phyloP scores from a whole-genome alignment of 2,797 vertebrate species.

The Centroberyx gerrardi region DNA sequence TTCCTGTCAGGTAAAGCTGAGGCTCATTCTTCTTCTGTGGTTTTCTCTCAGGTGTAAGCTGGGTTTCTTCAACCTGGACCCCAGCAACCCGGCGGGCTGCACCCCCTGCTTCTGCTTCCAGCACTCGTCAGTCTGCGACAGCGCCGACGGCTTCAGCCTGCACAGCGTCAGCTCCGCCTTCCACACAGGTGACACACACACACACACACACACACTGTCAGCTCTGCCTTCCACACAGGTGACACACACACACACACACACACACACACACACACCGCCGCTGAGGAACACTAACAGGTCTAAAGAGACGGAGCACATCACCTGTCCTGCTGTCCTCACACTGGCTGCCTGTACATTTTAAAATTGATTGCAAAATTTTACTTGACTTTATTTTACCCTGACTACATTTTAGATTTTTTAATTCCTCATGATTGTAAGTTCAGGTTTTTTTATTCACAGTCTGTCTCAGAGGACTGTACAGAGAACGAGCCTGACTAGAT shows the following conservation, averaged over 20 bases:
- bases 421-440: too few relatives aligned
- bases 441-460: too few relatives aligned
- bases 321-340: too few relatives aligned
- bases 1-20: neutral
- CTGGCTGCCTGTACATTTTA: too few relatives aligned
- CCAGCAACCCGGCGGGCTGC: slow-evolving; percentile 91
- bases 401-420: too few relatives aligned
- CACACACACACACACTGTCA: slow-evolving; percentile 57
- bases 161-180: slow-evolving; percentile 89
- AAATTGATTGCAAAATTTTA: too few relatives aligned
- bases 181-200: slow-evolving; percentile 81
- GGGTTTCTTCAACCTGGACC: slow-evolving; percentile 95
- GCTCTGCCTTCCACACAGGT: slow-evolving; percentile 90
- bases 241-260: slow-evolving; percentile 25
- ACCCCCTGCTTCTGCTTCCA: slow-evolving; percentile 97
- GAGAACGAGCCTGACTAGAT: too few relatives aligned
- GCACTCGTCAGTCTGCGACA: slow-evolving; percentile 95
- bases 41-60: slow-evolving; percentile 91
- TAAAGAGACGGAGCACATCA: too few relatives aligned
- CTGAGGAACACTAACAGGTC: too few relatives aligned
- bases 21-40: neutral
- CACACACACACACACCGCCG: too few relatives aligned
- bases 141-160: slow-evolving; percentile 88
- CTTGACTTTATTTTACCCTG: too few relatives aligned
- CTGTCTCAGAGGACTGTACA: too few relatives aligned